Base-by-base conservation (phyloP, 2,888 invertebrate genomes). In the Nowickia ferox region DNA sequence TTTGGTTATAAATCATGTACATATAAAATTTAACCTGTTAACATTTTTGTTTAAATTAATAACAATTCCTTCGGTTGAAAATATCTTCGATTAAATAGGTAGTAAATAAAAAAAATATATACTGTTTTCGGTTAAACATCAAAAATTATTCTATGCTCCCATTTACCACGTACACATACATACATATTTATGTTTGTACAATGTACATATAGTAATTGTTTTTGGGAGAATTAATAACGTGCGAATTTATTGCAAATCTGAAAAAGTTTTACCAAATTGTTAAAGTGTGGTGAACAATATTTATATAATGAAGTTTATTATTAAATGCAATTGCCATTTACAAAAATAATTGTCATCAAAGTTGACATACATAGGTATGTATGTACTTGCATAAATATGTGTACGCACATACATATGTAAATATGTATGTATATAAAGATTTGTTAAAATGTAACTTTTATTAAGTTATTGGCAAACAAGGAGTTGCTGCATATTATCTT, bases 381-480 rank as follows among this genome's bases (percentile, higher is more conserved):
- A 13, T 2, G 8, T 44, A 44, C 44, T 11, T 13, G 13, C 44
- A 44, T 53, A 53, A n/a, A 53, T 17, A 53, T 11, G 19, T 59
- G n/a, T n/a, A n/a, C n/a, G n/a, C 22, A 2, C 10, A 13, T 11
- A 22, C 30, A 8, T n/a, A 9, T 38, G 9, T 5, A 42, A 57
- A 6, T 30, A 30, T 30, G 4, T 55, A 0, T 19, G 5, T 11
- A 22, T 38, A 30, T 17, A 2, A 9, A 17, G 1, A 42, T 66
- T 55, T 51, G 59, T 61, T 51, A 9, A 57, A 77, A 77, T 61
- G 63, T 69, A 63, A 65, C 17, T 75, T 30, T 22, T 22, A 2
- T 55, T 11, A 71, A 65, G 59, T 63, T 71, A 65, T 63, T 80
- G 84, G 48, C 72, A 84, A 81, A 74, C 42, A 44, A 38, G 53